A percentile compares a stretch with the other conserved stretches of the same genome.
phyloP scores from a whole-genome alignment of 2,113 vertebrate species.

The Ciconia boyciana region DNA sequence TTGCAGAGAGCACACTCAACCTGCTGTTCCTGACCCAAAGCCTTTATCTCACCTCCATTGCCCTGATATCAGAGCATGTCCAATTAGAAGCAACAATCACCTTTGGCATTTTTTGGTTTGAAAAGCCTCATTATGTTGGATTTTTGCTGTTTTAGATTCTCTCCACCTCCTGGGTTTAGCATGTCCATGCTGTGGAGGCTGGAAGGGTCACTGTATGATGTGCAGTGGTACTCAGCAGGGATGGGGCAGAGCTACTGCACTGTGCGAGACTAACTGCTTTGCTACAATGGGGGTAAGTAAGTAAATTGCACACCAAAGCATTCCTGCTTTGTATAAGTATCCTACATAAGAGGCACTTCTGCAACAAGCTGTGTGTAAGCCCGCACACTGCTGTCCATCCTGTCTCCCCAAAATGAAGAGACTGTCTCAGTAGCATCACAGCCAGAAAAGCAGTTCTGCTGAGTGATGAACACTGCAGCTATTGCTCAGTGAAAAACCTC shows the following conservation, averaged over 20 bases:
- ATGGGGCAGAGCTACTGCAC: background rate
- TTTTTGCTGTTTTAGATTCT: background rate
- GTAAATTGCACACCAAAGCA: background rate
- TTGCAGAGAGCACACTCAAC: background rate
- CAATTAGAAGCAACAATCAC: background rate
- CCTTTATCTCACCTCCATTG: background rate
- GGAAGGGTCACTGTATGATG: background rate
- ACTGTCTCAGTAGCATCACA: background rate
- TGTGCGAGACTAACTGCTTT: rapidly evolving
- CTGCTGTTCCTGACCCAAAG: background rate
- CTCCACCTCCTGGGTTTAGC: background rate
- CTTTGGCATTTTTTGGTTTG: background rate
- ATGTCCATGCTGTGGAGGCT: background rate
- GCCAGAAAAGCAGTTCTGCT: background rate
- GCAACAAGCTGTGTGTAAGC: background rate
- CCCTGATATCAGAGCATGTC: background rate
- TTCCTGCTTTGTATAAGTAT: background rate
- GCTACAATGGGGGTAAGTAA: background rate
- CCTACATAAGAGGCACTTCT: background rate
- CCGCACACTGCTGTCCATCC: background rate
- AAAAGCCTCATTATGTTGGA: background rate
- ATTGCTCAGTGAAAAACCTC: background rate
- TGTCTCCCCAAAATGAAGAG: background rate
- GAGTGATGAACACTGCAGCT: background rate
- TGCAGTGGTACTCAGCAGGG: background rate